Evolutionary conservation across 2,888 invertebrate genomes (phyloP).

Genomic region (Camponotus fellah): DNA sequence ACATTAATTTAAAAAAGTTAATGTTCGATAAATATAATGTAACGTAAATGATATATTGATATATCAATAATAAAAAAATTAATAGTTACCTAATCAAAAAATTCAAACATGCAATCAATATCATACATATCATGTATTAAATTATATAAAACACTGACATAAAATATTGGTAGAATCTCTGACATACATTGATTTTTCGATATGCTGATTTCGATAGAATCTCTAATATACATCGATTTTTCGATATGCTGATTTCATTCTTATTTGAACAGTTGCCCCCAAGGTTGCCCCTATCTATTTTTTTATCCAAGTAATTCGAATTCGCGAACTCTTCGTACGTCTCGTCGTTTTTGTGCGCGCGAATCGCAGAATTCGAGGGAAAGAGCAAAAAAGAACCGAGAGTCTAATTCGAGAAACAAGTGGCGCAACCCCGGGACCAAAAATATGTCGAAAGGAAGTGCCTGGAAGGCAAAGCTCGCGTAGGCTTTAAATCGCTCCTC

Average conservation of each 20-base stretch:
- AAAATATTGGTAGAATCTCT: background rate
- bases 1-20: no score
- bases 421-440: constrained; percentile 59
- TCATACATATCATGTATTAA: background rate
- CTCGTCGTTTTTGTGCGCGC: background rate
- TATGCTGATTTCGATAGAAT: background rate
- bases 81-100: background rate
- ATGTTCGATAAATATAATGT: background rate
- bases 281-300: background rate
- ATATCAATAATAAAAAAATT: background rate
- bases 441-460: constrained; percentile 69
- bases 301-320: background rate
- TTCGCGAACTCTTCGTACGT: no score
- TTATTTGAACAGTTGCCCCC: background rate
- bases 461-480: constrained; percentile 50
- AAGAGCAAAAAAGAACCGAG: constrained; percentile 34
- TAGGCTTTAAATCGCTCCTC: constrained; percentile 45
- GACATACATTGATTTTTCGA: background rate
- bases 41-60: no score
- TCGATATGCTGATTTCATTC: background rate
- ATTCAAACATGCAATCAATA: background rate
- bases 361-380: background rate
- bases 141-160: background rate
- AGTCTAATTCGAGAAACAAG: constrained; percentile 65
- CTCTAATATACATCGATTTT: background rate